Percentiles rank a stretch among this genome's conserved stretches.
Conservation (phyloP, 2,113 vertebrate species). For the Epinephelus moara region DNA sequence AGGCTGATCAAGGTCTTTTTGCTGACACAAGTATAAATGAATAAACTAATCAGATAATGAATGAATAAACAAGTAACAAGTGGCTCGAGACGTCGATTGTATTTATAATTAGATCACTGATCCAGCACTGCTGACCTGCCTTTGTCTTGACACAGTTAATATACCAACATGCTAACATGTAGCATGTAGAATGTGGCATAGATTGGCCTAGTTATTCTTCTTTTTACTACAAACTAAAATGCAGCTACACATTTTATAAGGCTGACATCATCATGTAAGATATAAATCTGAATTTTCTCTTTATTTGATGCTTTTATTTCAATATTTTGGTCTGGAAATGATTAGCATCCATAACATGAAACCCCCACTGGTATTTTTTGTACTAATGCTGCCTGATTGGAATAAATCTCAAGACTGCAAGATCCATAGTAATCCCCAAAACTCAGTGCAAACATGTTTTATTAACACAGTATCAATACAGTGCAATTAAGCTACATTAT, state of each 20-base stretch:
- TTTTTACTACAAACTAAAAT: background rate
- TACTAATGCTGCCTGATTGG: background rate
- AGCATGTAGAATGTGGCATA: background rate
- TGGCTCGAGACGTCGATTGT: background rate
- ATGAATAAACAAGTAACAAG: background rate
- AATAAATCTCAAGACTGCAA: background rate
- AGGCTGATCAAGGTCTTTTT: background rate
- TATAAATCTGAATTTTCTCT: background rate
- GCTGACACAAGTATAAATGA: background rate
- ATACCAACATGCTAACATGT: background rate
- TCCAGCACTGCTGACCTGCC: background rate
- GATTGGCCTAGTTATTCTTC: background rate
- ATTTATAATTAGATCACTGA: slow-evolving; percentile 26
- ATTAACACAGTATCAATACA: slow-evolving; percentile 62
- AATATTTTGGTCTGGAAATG: background rate
- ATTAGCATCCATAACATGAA: background rate
- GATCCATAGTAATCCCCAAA: background rate
- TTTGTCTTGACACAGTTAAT: background rate
- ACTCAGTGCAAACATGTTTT: slow-evolving; percentile 45
- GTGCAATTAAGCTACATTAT: slow-evolving; percentile 36
- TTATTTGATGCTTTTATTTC: background rate
- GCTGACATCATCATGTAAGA: background rate
- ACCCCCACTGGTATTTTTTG: background rate
- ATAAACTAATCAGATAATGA: background rate
- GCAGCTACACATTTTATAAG: background rate